Base-by-base conservation (phyloP, 1,140 invertebrate genomes). In the Drosophila lacertosa region DNA sequence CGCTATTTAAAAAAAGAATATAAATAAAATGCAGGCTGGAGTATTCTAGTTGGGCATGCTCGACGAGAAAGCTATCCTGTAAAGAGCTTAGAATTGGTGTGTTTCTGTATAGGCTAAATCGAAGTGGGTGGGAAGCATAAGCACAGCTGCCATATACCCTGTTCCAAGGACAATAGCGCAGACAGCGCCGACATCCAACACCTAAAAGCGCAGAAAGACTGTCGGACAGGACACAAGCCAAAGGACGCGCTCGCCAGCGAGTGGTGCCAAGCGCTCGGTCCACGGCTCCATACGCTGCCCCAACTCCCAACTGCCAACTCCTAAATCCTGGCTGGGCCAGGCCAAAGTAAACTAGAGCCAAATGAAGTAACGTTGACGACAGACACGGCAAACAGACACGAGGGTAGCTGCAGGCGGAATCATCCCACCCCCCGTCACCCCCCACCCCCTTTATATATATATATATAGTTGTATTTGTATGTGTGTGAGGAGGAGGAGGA, bases 291-390 rank as follows among this genome's bases (percentile, higher is more conserved):
- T n/a, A n/a, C n/a, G n/a, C n/a, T n/a, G n/a, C n/a, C n/a, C n/a
- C n/a, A n/a, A n/a, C n/a, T n/a, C n/a, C n/a, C n/a, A n/a, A n/a
- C n/a, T n/a, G n/a, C n/a, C n/a, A n/a, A n/a, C n/a, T 37, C 18
- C 11, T 15, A 15, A 42, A 6, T 22, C 15, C 18, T 26, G 22
- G 11, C 13, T 48, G 22, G 64, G 37, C 20, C 37, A 13, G 5
- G 40, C 48, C 33, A 59, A 53, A 71, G 62, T 72, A 63, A 76
- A 73, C 57, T 73, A 63, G 73, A 76, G 73, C 73, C 69, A 76
- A 76, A 76, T 76, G 73, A 76, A 76, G 73, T 69, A 68, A 63
- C 63, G 44, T 48, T 11, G 13, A 53, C 47, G 53, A 47, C 15
- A 54, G 18, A 29, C 18, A 15, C 44, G 18, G 29, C 16, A 65